Percentiles rank a stretch among this genome's conserved stretches.
phyloP scores from a whole-genome alignment of 2,888 invertebrate genomes.

The Erynnis tages region DNA sequence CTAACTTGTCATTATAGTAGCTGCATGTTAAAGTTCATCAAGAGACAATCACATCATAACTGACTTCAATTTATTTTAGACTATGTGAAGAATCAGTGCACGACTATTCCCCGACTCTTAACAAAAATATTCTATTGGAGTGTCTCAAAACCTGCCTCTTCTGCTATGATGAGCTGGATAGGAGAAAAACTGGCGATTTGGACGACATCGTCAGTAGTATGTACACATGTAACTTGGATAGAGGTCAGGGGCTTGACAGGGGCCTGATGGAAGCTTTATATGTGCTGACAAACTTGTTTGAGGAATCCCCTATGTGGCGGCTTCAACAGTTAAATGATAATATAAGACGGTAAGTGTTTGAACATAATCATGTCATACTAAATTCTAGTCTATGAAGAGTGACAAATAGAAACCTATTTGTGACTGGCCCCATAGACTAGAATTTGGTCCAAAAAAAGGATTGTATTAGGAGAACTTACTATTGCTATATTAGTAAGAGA shows the following conservation, averaged over 20 bases:
- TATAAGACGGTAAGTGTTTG: slow-evolving; percentile 19
- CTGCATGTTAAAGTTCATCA: no score
- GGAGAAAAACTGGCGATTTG: slow-evolving; percentile 10
- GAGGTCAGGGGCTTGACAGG: slow-evolving; percentile 52
- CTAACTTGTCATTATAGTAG: no score
- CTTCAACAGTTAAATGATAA: slow-evolving; percentile 3
- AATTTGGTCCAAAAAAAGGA: no score
- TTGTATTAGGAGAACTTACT: no score
- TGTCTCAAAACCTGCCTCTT: slow-evolving; percentile 85
- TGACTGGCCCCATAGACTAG: no score
- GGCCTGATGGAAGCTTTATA: slow-evolving; percentile 85
- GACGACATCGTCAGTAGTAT: slow-evolving; percentile 19
- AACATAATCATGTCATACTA: no score
- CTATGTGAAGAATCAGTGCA: slow-evolving; percentile 79
- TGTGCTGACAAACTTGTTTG: slow-evolving; percentile 84
- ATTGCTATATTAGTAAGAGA: no score
- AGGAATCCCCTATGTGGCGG: slow-evolving; percentile 70
- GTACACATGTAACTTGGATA: slow-evolving; percentile 30
- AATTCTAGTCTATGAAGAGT: no score
- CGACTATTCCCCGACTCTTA: slow-evolving; percentile 86
- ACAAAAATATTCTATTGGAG: slow-evolving; percentile 86
- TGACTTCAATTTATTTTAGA: slow-evolving; percentile 66
- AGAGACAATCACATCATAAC: no score
- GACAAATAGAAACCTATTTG: no score
- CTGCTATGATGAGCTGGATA: slow-evolving; percentile 74